These are phyloP conservation scores for Chlorodrepanis virens DNA, from an alignment of 2,113 vertebrate species.

Conservation along the genomic window DNA sequence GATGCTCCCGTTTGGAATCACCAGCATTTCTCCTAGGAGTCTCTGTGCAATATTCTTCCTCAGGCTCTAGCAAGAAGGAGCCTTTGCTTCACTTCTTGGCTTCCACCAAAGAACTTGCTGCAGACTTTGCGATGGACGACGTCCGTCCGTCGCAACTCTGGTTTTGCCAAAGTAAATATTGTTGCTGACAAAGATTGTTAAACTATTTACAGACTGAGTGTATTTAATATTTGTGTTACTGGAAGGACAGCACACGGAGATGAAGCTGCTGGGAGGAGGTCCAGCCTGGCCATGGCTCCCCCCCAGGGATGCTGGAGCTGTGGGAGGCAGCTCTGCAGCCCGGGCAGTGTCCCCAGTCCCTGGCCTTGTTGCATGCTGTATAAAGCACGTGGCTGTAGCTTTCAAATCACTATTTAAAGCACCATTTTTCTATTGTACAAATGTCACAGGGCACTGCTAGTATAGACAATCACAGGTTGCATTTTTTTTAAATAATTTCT, in stretches of 20 bases:
- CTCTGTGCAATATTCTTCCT: slow-evolving; percentile 51
- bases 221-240: slow-evolving; percentile 69
- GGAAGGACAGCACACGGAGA: slow-evolving; percentile 54
- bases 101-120: slow-evolving; percentile 45
- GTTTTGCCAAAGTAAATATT: slow-evolving; percentile 58
- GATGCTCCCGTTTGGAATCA: not conserved
- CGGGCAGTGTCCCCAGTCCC: not conserved
- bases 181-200: slow-evolving; percentile 59
- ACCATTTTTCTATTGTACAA: slow-evolving; percentile 75
- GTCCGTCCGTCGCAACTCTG: not conserved
- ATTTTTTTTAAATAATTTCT: slow-evolving; percentile 52
- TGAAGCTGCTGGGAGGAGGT: not conserved
- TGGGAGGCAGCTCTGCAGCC: not conserved
- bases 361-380: slow-evolving; percentile 66
- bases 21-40: slow-evolving; percentile 4
- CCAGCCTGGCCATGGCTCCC: not conserved
- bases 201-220: slow-evolving; percentile 53
- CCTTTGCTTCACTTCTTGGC: slow-evolving; percentile 31
- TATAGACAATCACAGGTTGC: slow-evolving; percentile 75
- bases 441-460: slow-evolving; percentile 81
- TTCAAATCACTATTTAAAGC: slow-evolving; percentile 64
- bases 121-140: not conserved
- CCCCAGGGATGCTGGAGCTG: not conserved
- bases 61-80: not conserved
- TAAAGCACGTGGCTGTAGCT: slow-evolving; percentile 51